These are phyloP conservation scores for Gymnosoma rotundatum DNA, from an alignment of 2,888 invertebrate genomes.

Conservation along the genomic window DNA sequence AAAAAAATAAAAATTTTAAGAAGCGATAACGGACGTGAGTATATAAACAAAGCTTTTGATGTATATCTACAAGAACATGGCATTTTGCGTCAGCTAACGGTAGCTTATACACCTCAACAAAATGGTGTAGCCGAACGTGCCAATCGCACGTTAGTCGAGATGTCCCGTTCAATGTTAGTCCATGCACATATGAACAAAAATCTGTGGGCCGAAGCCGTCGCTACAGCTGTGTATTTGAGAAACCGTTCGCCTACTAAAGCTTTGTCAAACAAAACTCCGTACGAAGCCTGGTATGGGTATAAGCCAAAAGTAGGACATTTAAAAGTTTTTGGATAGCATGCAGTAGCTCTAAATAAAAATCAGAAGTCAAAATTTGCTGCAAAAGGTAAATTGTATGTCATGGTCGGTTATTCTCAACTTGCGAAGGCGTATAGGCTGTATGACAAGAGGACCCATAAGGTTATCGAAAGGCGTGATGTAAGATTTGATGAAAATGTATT, in stretches of 20 bases:
- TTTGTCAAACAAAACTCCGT: too few relatives aligned
- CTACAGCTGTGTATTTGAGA: slow-evolving; percentile 60
- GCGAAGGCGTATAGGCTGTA: too few relatives aligned
- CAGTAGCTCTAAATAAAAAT: slow-evolving; percentile 2
- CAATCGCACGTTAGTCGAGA: slow-evolving; percentile 63
- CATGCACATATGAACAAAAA: slow-evolving; percentile 70
- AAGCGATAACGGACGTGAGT: slow-evolving; percentile 56
- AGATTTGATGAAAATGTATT: too few relatives aligned
- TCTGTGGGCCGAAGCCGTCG: slow-evolving; percentile 17
- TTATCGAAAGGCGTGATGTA: too few relatives aligned
- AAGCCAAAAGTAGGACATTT: slow-evolving; percentile 59
- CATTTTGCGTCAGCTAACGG: slow-evolving; percentile 59
- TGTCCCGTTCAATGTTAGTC: slow-evolving; percentile 74
- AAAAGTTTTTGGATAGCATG: slow-evolving; percentile 6
- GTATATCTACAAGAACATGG: slow-evolving; percentile 57
- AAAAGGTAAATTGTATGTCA: too few relatives aligned
- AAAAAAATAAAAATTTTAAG: slow-evolving; percentile 46
- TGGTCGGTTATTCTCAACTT: too few relatives aligned
- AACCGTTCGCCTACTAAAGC: slow-evolving; percentile 41
- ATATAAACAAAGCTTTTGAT: slow-evolving; percentile 50
- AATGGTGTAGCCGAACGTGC: slow-evolving; percentile 70
- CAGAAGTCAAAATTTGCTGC: neutral
- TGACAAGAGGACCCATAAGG: too few relatives aligned
- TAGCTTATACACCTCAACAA: slow-evolving; percentile 69
- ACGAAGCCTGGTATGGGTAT: slow-evolving; percentile 38